Conservation (phyloP, 30 jellyfish, hydroid and myxozoan species). For the Cassiopea xamachana region DNA sequence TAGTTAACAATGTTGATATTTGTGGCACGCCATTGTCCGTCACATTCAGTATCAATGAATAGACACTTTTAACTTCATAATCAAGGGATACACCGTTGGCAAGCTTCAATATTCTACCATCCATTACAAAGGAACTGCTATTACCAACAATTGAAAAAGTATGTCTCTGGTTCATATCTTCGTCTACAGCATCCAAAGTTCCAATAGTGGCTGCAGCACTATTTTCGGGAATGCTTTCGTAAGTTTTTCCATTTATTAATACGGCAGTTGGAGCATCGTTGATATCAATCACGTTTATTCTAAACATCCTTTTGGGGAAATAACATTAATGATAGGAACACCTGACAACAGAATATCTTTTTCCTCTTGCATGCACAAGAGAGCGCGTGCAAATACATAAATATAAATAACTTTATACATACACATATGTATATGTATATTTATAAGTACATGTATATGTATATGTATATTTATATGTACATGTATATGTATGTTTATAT, state of each 20-base stretch:
- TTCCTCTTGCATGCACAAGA: too few relatives aligned
- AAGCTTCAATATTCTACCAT: slow-evolving; percentile 27
- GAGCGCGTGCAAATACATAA: too few relatives aligned
- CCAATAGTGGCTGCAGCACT: slow-evolving; percentile 73
- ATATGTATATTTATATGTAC: too few relatives aligned
- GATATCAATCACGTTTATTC: slow-evolving; percentile 46
- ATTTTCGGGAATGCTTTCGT: slow-evolving; percentile 48
- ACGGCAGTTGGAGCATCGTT: slow-evolving; percentile 83
- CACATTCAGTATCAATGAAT: slow-evolving; percentile 21
- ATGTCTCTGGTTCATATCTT: slow-evolving; percentile 75
- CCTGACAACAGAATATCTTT: too few relatives aligned
- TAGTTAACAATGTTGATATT: slow-evolving; percentile 3
- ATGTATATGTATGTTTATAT: too few relatives aligned
- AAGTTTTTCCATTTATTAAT: slow-evolving; percentile 37
- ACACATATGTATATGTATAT: too few relatives aligned
- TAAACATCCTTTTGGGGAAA: slow-evolving; percentile 8
- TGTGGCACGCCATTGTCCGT: slow-evolving; percentile 76
- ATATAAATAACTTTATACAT: too few relatives aligned
- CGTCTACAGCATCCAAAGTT: slow-evolving; percentile 63
- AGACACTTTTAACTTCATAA: slow-evolving; percentile 64
- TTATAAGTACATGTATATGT: too few relatives aligned
- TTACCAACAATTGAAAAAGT: slow-evolving; percentile 41
- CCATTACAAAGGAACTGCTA: slow-evolving; percentile 21
- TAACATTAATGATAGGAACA: too few relatives aligned
- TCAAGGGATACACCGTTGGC: slow-evolving; percentile 51